Base-by-base conservation (phyloP, 2,888 invertebrate genomes). In the Nomada fucata region DNA sequence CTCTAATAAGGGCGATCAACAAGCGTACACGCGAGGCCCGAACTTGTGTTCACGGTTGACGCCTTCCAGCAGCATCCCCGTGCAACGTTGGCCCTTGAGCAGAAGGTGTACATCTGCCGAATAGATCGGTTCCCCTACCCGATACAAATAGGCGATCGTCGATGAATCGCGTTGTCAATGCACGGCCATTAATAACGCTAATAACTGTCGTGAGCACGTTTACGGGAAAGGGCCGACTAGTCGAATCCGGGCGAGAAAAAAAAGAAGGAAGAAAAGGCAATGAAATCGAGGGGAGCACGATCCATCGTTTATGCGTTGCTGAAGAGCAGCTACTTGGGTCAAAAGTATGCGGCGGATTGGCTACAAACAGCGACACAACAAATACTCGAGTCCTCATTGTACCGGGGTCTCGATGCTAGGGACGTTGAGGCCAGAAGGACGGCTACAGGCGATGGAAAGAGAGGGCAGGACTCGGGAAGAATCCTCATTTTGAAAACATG, bases 401-500 rank as follows among this genome's bases (percentile, higher is more conserved):
- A 64, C 67, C 29, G 3, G 29, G 29, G 29, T 5, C 36, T 36
- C 0, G 36, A 36, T 44, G 76, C 42, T 76, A 77, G 75, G 74
- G 64, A 74, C 60, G 55, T 53, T 42, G 77, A 79, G 75, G 76
- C 52, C 29, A 50, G 69, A 65, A 75, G 67, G 55, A 44, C n/a
- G 36, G 36, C 23, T 15, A 18, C 29, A 20, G 18, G 29, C 11
- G 52, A 26, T 55, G 44, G 1, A 47, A 15, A 20, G 72, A 23
- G 20, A 59, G 60, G 53, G 29, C 52, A 57, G 52, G 52, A 61
- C 67, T 57, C 61, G 50, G 73, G 78, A 85, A 76, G 82, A 79
- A 85, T 90, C 88, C 91, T 91, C 91, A 93, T 93, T 93, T 92
- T 90, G 86, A 93, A 93, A 93, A 93, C 93, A 93, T 91, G 91